These are phyloP conservation scores for Myotis planiceps DNA, from an alignment of 2,797 vertebrate species.

Conservation along the genomic window DNA sequence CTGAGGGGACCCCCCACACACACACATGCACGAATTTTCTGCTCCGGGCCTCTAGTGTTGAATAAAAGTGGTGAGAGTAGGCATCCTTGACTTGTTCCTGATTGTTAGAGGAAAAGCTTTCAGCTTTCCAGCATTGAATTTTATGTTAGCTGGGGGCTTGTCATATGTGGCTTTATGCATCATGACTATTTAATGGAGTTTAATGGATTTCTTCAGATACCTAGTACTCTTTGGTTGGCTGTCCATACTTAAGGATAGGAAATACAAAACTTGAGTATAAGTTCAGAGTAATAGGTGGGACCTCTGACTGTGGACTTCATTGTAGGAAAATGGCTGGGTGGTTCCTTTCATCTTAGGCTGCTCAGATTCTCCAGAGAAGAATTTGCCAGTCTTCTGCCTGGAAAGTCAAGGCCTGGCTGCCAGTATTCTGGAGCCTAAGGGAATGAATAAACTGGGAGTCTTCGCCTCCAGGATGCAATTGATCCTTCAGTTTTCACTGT, in stretches of 20 bases:
- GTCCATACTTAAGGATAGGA: neutral
- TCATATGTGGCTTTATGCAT: neutral
- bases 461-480: neutral
- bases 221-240: neutral
- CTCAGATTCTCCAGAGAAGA: neutral
- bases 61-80: too few species aligned
- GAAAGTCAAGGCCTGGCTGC: neutral
- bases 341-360: neutral
- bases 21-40: too few species aligned
- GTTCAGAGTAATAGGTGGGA: neutral
- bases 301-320: neutral
- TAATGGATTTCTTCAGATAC: neutral
- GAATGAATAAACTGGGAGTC: neutral
- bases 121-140: neutral
- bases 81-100: too few species aligned
- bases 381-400: neutral
- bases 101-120: too few species aligned
- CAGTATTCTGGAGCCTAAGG: neutral
- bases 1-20: too few species aligned
- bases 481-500: neutral
- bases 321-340: neutral
- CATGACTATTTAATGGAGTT: neutral
- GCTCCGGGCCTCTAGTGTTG: too few species aligned
- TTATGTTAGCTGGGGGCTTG: neutral
- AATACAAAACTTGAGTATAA: neutral